phyloP scores from a whole-genome alignment of 2,113 vertebrate genomes.

The Phrynosoma platyrhinos region DNA sequence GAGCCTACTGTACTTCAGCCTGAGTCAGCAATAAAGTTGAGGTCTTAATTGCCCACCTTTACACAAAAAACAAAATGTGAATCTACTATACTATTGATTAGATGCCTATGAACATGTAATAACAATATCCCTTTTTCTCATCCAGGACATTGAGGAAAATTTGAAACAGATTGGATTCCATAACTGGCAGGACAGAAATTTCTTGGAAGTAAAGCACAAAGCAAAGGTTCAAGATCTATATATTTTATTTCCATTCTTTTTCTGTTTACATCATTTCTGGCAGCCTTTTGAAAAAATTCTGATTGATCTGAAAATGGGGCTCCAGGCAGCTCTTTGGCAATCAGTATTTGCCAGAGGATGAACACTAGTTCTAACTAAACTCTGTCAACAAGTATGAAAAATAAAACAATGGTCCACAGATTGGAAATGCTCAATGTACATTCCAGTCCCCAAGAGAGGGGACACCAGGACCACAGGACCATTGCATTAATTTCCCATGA shows the following conservation, averaged over 20 bases:
- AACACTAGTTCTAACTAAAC: not conserved
- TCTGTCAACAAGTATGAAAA: not conserved
- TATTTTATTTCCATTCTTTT: not conserved
- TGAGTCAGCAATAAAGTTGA: not conserved
- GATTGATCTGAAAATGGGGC: not conserved
- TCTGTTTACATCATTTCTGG: not conserved
- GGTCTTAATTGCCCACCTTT: not conserved
- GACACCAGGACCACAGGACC: too few species aligned
- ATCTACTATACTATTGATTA: not conserved
- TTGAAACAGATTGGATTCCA: constrained; percentile 73
- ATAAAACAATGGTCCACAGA: too few species aligned
- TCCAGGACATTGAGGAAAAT: constrained; percentile 76
- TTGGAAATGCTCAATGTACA: too few species aligned
- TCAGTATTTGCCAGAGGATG: not conserved
- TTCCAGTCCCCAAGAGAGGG: too few species aligned
- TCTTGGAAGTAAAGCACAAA: constrained; percentile 67
- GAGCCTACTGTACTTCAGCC: too few species aligned
- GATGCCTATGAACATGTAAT: constrained; percentile 1
- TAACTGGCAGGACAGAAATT: constrained; percentile 67
- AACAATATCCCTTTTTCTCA: constrained; percentile 28
- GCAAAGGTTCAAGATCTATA: constrained; percentile 75
- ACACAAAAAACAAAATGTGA: not conserved
- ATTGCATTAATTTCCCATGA: too few species aligned
- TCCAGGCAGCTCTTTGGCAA: not conserved
- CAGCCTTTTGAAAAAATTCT: not conserved